A percentile compares a stretch with the other conserved stretches of the same genome.
phyloP scores from a whole-genome alignment of 2,113 vertebrate species.

The Nycticebus coucang region DNA sequence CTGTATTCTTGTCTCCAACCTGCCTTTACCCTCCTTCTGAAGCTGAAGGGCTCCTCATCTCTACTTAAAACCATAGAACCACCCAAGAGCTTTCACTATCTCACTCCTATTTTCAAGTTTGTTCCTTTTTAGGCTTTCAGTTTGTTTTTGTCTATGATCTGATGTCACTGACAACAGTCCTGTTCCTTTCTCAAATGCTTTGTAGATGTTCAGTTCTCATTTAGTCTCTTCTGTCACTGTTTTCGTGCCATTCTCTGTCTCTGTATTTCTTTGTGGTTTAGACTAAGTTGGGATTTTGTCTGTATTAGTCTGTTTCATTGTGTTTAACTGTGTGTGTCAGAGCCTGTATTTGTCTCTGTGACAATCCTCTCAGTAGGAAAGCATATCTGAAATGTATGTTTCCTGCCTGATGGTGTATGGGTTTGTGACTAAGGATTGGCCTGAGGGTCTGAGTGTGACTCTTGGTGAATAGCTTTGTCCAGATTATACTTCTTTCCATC shows the following conservation, averaged over 20 bases:
- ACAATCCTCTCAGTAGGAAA: background rate
- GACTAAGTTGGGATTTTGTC: background rate
- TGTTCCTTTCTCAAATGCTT: background rate
- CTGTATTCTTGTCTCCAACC: background rate
- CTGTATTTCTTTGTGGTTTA: background rate
- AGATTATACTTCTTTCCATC: background rate
- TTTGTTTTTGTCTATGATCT: background rate
- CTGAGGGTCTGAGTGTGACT: background rate
- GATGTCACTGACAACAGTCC: background rate
- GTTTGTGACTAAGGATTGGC: background rate
- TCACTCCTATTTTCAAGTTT: background rate
- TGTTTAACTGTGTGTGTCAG: background rate
- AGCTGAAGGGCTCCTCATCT: background rate
- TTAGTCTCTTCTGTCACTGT: background rate
- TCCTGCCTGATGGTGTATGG: background rate
- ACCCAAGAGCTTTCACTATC: no score
- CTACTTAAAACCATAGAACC: background rate
- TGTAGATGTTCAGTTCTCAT: background rate
- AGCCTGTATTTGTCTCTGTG: background rate
- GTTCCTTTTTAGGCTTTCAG: background rate
- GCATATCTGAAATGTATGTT: background rate
- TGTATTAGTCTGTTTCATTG: background rate
- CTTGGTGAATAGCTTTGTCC: background rate
- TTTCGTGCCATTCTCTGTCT: background rate
- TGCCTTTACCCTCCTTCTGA: background rate